A percentile compares a stretch with the other conserved stretches of the same genome.
Evolutionary conservation across 2,113 vertebrate genomes (phyloP).

Genomic region (Paedocypris sp.): DNA sequence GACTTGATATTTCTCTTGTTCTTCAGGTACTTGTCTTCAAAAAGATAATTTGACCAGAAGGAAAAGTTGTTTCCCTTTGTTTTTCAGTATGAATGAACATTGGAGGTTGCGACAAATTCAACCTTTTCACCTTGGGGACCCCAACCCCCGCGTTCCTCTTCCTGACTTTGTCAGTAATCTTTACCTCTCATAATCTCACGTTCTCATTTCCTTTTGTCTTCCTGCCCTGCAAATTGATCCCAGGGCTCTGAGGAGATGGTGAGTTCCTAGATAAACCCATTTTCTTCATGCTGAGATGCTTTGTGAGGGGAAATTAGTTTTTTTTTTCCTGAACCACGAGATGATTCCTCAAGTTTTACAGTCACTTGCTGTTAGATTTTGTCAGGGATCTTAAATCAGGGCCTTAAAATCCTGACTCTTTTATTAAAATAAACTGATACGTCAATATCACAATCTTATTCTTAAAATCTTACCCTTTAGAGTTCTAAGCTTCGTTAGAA

Average conservation of each 20-base stretch:
- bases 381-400: not conserved
- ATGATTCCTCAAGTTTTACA: not conserved
- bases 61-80: not conserved
- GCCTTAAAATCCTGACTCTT: no score
- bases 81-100: constrained; percentile 20
- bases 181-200: not conserved
- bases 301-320: constrained; percentile 23
- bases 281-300: not conserved
- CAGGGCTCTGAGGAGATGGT: constrained; percentile 20
- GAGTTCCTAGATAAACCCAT: constrained; percentile 13
- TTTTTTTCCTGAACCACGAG: not conserved
- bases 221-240: constrained; percentile 28
- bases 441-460: no score
- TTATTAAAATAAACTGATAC: no score
- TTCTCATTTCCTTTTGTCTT: constrained; percentile 27
- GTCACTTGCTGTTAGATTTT: not conserved
- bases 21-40: no score
- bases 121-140: constrained; percentile 1
- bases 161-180: not conserved
- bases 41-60: not conserved
- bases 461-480: no score
- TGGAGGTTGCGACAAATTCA: constrained; percentile 12
- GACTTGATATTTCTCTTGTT: no score
- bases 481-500: no score
- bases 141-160: not conserved